Conservation (phyloP, 2,888 invertebrate genomes). For the Amphipyra tragopoginis region DNA sequence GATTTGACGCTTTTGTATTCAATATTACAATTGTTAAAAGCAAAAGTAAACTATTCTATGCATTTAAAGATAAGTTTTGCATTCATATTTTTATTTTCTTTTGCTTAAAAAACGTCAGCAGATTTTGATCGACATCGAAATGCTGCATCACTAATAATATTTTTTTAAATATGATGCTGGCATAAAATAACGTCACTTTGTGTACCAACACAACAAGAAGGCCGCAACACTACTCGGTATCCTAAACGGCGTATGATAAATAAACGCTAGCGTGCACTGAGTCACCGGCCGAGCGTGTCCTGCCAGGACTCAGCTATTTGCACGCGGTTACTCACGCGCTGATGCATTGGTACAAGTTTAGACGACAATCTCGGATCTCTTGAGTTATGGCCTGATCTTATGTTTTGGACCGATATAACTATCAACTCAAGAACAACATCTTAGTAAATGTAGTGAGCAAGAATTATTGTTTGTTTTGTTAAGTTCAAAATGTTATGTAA, state of each 20-base stretch:
- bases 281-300: slow-evolving; percentile 73
- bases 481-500: too few species aligned
- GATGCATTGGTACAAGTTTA: slow-evolving; percentile 74
- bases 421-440: slow-evolving; percentile 19
- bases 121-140: too few species aligned
- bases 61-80: too few species aligned
- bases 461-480: neutral
- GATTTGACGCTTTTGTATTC: too few species aligned
- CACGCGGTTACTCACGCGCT: slow-evolving; percentile 75
- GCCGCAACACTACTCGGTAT: slow-evolving; percentile 21
- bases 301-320: slow-evolving; percentile 80
- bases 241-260: slow-evolving; percentile 57
- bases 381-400: slow-evolving; percentile 42
- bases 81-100: too few species aligned
- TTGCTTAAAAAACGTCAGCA: too few species aligned
- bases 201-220: slow-evolving; percentile 32
- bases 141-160: too few species aligned
- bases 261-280: slow-evolving; percentile 65
- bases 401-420: slow-evolving; percentile 44
- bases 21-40: too few species aligned
- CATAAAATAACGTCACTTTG: slow-evolving; percentile 11
- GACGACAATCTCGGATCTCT: slow-evolving; percentile 64
- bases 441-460: slow-evolving; percentile 1
- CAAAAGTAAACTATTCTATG: too few species aligned
- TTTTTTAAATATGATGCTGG: too few species aligned